Evolutionary conservation across 2,797 vertebrate species (phyloP), one percentile per base, ranked within the genome.

Genomic region (Lagorchestes hirsutus): DNA sequence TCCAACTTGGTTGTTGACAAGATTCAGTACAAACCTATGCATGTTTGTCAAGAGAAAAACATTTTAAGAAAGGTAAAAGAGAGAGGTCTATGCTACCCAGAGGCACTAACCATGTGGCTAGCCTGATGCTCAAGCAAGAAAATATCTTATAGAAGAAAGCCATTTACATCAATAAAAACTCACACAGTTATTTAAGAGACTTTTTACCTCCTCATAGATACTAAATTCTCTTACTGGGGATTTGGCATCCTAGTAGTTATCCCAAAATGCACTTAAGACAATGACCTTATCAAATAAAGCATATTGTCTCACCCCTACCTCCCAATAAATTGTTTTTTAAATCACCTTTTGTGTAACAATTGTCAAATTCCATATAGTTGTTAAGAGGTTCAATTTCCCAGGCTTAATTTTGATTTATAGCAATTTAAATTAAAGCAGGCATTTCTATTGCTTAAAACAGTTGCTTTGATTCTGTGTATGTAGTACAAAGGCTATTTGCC

Each of bases 381-480:
- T 94, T 96, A 96, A 93, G 94, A 87, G 90, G 94, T 93, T 92
- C 34, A 28, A 90, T 96, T 98, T 97, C 96, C 95, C 91, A 82
- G 31, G 93, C 94, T 97, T 97, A 98, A 98, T 98, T 98, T 97
- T 98, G 97, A 98, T 98, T 97, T 98, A 98, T 98, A 97, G 96
- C 96, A 91, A 94, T 56, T 94, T 94, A 98, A 98, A 98, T 98
- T 97, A 97, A 97, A 93, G 74, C 46, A 90, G 97, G 96, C 97
- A 98, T 96, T 95, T 97, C 97, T 93, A 94, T 87, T 93, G 13
- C 74, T 97, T 98, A 93, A 97, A 96, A 92, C 55, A 50, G 91
- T 96, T n/a, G 87, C 93, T 97, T 95, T 97, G 58, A 94, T 96
- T 97, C 96, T 92, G 91, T 90, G 93, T 94, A 93, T 93, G 67